Evolutionary conservation across 2,888 invertebrate genomes (phyloP), one percentile per base, ranked within the genome.

Genomic region (Adela reaumurella): DNA sequence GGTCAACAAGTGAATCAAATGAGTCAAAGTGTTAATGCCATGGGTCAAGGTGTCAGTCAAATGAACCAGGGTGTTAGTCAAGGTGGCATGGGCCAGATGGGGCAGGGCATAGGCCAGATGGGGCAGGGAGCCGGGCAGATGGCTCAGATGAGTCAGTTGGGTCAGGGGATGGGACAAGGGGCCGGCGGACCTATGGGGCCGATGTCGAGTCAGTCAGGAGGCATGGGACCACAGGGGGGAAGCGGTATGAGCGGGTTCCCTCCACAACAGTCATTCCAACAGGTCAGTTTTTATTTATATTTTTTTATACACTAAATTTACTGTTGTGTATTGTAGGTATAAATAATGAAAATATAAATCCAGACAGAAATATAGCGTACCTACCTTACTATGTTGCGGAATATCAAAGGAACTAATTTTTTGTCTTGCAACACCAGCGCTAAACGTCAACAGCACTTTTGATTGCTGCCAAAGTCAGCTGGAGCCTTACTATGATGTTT

Each of bases 91-190:
- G 64, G 72, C 0, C 76, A 77, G 54, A 76, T 77, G 77, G 61
- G 63, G 41, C 79, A 78, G 49, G 62, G 72, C 4, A 76, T 79
- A 68, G 68, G 69, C 0, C 79, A 78, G 46, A 78, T 79, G 77
- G 66, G 73, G 1, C 81, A 79, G 52, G 67, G 72, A 2, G 78
- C 77, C 66, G 74, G 81, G 47, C 84, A 85, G 58, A 73, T 84
- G 79, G 68, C 70, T n/a, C 71, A 77, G 56, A 73, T 81, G 72
- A 69, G 74, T 0, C 82, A 81, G 56, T 60, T 61, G 24, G 54
- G 62, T 8, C 63, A 46, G 60, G 59, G 19, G 66, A 51, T 51
- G 53, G 47, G 49, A 6, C 53, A 51, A 19, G 70, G 1, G 14
- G 46, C 49, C 5, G 71, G 68, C 0, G 70, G 67, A 0, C 74